phyloP scores from a whole-genome alignment of 2,113 vertebrate genomes.

The Tor tambroides region DNA sequence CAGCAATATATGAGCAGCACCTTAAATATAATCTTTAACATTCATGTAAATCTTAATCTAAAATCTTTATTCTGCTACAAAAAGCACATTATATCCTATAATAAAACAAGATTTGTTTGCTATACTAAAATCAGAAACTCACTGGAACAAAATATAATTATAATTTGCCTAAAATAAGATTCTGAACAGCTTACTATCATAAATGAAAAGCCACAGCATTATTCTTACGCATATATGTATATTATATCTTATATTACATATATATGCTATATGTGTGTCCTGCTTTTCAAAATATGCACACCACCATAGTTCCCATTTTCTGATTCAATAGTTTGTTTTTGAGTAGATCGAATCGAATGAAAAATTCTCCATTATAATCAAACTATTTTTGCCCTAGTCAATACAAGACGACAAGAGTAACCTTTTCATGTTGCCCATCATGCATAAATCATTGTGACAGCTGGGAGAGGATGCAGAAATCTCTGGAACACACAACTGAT shows the following conservation, averaged over 20 bases:
- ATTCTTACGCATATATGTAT: not conserved
- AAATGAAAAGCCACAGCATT: not conserved
- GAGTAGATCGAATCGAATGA: not conserved
- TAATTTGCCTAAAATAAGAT: not conserved
- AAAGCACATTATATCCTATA: not conserved
- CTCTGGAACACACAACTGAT: constrained; percentile 20
- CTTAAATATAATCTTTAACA: not conserved
- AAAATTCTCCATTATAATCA: not conserved
- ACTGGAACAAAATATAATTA: not conserved
- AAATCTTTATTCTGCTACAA: not conserved
- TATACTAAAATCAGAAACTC: not conserved
- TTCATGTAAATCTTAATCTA: not conserved
- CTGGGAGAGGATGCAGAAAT: not conserved
- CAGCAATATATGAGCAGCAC: not conserved
- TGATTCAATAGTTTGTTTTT: constrained; percentile 8
- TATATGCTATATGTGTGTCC: not conserved
- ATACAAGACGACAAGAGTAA: constrained; percentile 4
- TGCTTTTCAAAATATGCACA: not conserved
- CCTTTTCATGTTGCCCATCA: constrained; percentile 20
- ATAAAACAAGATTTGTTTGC: not conserved
- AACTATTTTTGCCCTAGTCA: not conserved
- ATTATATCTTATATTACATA: too few species aligned
- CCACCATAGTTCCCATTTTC: not conserved
- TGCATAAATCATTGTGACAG: constrained; percentile 38
- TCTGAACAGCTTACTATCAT: not conserved